Conservation (phyloP, 2,113 vertebrate species). For the Indicator maculatus region DNA sequence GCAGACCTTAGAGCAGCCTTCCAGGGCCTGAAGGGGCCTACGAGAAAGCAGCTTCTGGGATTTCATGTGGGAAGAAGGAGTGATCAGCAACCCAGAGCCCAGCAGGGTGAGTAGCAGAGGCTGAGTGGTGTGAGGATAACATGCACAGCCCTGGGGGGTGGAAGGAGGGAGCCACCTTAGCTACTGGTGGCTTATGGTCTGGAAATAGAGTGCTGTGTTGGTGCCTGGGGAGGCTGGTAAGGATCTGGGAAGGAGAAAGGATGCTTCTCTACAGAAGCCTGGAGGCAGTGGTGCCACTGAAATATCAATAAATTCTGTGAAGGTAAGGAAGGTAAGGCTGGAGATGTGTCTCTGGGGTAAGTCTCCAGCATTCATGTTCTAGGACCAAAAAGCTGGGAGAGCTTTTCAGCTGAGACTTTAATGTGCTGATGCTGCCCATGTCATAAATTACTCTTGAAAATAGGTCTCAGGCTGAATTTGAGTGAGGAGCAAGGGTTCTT, state of each 20-base stretch:
- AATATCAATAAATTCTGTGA: not conserved
- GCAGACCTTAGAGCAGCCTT: no score
- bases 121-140: not conserved
- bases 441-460: not conserved
- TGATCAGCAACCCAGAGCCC: accelerated
- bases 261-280: accelerated
- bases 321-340: not conserved
- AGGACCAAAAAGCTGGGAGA: not conserved
- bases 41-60: not conserved
- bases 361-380: not conserved
- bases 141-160: accelerated
- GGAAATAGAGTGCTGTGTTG: accelerated
- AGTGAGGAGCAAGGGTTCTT: not conserved
- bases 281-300: not conserved
- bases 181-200: not conserved
- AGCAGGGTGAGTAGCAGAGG: not conserved
- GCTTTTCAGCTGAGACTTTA: not conserved
- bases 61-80: not conserved
- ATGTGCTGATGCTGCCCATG: accelerated
- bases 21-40: no score
- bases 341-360: not conserved
- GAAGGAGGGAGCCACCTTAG: not conserved
- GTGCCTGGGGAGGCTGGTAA: not conserved
- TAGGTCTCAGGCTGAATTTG: not conserved
- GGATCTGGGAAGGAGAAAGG: not conserved